Conservation (phyloP, 2,888 invertebrate species). For the Harpalus rufipes region DNA sequence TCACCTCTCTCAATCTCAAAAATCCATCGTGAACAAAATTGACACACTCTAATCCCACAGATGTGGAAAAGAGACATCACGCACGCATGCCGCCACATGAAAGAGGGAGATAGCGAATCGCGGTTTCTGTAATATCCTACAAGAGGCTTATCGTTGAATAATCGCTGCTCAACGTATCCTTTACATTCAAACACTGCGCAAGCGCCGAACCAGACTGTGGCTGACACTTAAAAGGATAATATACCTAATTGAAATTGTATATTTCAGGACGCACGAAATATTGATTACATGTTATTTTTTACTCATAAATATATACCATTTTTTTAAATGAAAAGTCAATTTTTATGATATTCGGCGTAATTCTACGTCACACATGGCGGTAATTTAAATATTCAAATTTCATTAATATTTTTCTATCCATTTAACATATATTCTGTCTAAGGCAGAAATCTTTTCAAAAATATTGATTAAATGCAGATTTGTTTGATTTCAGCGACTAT, state of each 20-base stretch:
- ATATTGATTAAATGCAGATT: too few relatives aligned
- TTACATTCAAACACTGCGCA: conserved; percentile 1
- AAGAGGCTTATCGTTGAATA: conserved; percentile 51
- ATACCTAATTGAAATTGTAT: conserved; percentile 31
- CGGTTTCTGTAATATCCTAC: conserved; percentile 49
- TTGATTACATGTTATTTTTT: background rate
- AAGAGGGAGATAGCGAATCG: conserved; percentile 31
- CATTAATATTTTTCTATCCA: too few relatives aligned
- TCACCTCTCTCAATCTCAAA: conserved; percentile 5
- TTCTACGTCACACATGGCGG: too few relatives aligned
- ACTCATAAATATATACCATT: background rate
- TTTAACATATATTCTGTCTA: too few relatives aligned
- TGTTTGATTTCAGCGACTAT: too few relatives aligned
- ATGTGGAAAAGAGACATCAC: conserved; percentile 32
- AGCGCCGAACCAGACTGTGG: background rate
- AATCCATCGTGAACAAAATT: conserved; percentile 6
- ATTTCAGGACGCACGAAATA: background rate
- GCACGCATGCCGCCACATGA: conserved; percentile 3
- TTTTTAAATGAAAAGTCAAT: too few relatives aligned
- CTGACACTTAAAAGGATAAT: conserved; percentile 7
- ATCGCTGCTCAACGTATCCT: conserved; percentile 34
- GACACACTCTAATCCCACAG: background rate
- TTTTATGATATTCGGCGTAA: too few relatives aligned
- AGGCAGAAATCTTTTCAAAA: too few relatives aligned
- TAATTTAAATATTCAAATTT: too few relatives aligned